These are phyloP conservation scores for Dicerorhinus sumatrensis DNA, from an alignment of 2,113 vertebrate species.

Conservation along the genomic window DNA sequence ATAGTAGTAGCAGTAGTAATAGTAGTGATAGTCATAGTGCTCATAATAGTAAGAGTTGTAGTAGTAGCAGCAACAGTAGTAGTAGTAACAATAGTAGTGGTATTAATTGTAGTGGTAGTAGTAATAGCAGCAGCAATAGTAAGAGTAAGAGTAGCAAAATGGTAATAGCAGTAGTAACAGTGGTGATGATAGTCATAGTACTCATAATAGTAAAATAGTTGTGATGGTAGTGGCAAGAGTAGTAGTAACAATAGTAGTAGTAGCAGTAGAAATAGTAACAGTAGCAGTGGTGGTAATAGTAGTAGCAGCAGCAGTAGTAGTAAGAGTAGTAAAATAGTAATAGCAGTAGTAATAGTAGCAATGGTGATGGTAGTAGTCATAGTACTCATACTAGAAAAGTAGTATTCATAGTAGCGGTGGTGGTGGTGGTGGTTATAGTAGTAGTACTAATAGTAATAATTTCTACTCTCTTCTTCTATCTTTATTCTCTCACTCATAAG, in stretches of 20 bases:
- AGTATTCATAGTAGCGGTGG: background rate
- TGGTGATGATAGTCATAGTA: accelerated
- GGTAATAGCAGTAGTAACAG: background rate
- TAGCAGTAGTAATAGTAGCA: too few relatives aligned
- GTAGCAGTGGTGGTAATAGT: background rate
- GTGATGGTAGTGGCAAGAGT: background rate
- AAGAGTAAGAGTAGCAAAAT: background rate
- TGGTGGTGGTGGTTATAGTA: too few relatives aligned
- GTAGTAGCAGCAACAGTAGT: background rate
- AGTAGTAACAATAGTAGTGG: background rate
- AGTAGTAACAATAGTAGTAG: background rate
- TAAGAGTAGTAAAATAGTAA: background rate
- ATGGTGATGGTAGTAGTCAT: background rate
- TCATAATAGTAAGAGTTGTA: background rate
- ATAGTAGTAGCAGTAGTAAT: background rate
- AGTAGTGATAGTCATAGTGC: too few relatives aligned
- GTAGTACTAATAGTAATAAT: background rate
- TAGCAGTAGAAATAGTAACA: too few relatives aligned
- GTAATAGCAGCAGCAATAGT: background rate
- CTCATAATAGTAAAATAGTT: background rate
- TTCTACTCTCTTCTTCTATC: background rate
- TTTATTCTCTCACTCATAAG: background rate
- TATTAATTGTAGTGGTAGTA: accelerated
- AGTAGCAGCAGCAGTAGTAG: background rate
- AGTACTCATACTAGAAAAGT: background rate